Conservation (phyloP, 2,113 vertebrate genomes). For the Callaeas wilsoni region DNA sequence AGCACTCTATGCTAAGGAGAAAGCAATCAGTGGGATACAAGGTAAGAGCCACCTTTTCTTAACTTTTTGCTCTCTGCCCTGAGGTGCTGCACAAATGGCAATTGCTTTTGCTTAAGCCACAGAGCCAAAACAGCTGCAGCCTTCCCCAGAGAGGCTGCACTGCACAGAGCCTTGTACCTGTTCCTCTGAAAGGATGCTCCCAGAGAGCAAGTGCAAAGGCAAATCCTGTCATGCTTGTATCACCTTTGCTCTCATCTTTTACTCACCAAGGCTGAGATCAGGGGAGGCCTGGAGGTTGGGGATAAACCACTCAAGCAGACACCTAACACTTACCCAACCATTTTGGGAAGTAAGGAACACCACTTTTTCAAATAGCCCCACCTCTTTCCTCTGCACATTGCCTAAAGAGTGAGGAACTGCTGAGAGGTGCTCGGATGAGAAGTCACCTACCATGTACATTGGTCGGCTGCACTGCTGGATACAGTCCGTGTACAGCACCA, state of each 20-base stretch:
- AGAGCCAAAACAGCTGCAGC: not conserved
- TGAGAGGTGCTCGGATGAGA: not conserved
- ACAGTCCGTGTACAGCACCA: conserved; percentile 77
- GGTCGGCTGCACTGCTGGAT: conserved; percentile 78
- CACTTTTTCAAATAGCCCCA: not conserved
- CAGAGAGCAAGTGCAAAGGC: not conserved
- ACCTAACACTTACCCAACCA: not conserved
- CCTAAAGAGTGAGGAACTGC: not conserved
- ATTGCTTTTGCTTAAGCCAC: not conserved
- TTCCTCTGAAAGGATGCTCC: not conserved
- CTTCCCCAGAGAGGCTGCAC: not conserved
- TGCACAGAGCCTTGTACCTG: not conserved
- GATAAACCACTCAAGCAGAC: not conserved
- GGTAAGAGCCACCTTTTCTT: not conserved
- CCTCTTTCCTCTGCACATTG: not conserved
- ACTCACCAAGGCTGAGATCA: not conserved
- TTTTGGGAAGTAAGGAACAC: not conserved
- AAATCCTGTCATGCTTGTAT: not conserved
- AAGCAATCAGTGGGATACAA: not conserved
- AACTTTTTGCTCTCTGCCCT: not conserved
- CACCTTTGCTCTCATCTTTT: not conserved
- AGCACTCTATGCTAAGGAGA: not conserved
- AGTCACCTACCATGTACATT: conserved; percentile 75
- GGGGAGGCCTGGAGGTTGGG: not conserved
- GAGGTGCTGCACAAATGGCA: not conserved